Conservation (phyloP, 2,797 vertebrate genomes). For the Hephaestus fuliginosus region DNA sequence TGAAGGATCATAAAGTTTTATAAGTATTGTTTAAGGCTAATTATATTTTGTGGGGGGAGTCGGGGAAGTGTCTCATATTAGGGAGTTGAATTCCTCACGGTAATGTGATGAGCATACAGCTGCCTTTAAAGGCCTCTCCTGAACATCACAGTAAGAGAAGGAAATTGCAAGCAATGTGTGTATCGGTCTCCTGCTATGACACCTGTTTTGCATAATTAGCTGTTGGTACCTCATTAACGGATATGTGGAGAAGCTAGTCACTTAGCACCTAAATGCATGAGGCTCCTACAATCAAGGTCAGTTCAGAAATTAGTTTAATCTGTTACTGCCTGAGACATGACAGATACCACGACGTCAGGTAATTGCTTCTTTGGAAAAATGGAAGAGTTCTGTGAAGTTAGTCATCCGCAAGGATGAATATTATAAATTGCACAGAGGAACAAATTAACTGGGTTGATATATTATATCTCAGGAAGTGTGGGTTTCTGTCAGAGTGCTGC, state of each 20-base stretch:
- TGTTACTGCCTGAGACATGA: conserved; percentile 80
- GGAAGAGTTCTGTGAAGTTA: conserved; percentile 75
- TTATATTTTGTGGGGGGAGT: conserved; percentile 14
- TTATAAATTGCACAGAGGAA: conserved; percentile 77
- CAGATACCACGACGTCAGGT: conserved; percentile 80
- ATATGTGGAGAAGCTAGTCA: conserved; percentile 54
- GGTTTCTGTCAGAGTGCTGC: conserved; percentile 43
- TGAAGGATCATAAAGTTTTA: conserved; percentile 30
- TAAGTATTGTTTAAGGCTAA: conserved; percentile 3
- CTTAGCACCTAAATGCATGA: conserved; percentile 67
- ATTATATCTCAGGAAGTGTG: conserved; percentile 67
- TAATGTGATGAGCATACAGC: conserved; percentile 15
- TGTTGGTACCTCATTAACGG: conserved; percentile 75
- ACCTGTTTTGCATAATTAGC: conserved; percentile 82
- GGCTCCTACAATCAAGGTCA: conserved; percentile 80
- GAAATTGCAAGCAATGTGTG: conserved; percentile 51
- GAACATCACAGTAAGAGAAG: conserved; percentile 38
- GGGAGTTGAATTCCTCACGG: conserved; percentile 20
- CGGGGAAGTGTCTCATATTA: background rate
- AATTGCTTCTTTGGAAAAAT: conserved; percentile 85
- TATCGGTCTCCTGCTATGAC: conserved; percentile 58
- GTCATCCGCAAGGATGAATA: conserved; percentile 76
- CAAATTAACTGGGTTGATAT: conserved; percentile 80
- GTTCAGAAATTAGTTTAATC: conserved; percentile 83
- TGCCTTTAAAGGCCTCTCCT: conserved; percentile 24